Evolutionary conservation across 2,113 vertebrate genomes (phyloP), one percentile per base, ranked within the genome.

Genomic region (Toxotes chatareus): DNA sequence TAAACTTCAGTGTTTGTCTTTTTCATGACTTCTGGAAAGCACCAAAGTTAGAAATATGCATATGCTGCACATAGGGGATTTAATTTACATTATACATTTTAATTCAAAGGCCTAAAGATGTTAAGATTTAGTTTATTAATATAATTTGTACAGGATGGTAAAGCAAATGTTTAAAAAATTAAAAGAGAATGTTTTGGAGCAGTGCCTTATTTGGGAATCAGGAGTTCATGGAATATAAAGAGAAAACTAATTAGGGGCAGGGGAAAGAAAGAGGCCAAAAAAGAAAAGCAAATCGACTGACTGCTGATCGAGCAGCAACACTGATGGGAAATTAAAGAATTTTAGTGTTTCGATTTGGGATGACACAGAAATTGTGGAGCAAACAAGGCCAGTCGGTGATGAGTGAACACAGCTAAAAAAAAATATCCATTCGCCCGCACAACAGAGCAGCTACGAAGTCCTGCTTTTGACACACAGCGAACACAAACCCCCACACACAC

Each of bases 271-370:
- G 62, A 38, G 36, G 36, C 36, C 36, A 38, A 7, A 38, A 38
- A 3, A 38, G 4, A 7, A 4, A 38, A 38, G 4, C 36, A 38
- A 38, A 51, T 42, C 36, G 61, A 62, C 53, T 56, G 62, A 47
- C 76, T 12, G 42, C 42, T 44, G 42, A 44, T 44, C 2, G 5
- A 12, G 16, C 27, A 27, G 27, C 27, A 27, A 27, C 27, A 27
- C 27, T 27, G 27, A 27, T 27, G 27, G 27, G 27, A 27, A 27
- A 27, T 27, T 27, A 27, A 5, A 11, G 53, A 23, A 23, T 70
- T 51, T 47, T 42, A 21, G 57, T 31, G 36, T 79, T 81, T 76
- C n/a, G 32, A 53, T 40, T 56, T 34, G 53, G 40, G 21, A 44
- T 38, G 56, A 10, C 51, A 46, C 19, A 21, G 1, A 9, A 51